Evolutionary conservation across 2,888 invertebrate species (phyloP).

Genomic region (Acanthoscelides obtectus): DNA sequence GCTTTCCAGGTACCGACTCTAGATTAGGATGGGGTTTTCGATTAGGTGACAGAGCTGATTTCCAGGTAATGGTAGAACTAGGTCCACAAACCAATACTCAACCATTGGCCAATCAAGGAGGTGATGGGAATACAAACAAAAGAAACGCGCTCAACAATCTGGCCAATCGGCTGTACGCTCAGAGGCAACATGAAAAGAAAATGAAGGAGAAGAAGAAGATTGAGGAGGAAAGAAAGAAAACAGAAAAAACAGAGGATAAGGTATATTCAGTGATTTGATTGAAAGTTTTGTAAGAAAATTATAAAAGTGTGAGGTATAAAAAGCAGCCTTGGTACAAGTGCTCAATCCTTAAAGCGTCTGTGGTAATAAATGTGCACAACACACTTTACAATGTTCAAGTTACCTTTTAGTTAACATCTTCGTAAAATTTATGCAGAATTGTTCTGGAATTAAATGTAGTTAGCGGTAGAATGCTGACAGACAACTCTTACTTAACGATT

Average conservation of each 20-base stretch:
- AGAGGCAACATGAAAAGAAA: constrained; percentile 48
- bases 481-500: no score
- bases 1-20: constrained; percentile 69
- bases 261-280: no score
- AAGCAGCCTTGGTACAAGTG: no score
- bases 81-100: constrained; percentile 76
- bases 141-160: constrained; percentile 47
- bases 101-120: constrained; percentile 54
- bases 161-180: constrained; percentile 35
- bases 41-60: constrained; percentile 76
- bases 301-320: no score
- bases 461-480: no score
- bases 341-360: no score
- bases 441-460: no score
- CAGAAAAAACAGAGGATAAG: constrained; percentile 7
- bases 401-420: no score
- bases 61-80: constrained; percentile 70
- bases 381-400: no score
- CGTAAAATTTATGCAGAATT: no score
- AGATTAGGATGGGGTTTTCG: constrained; percentile 75
- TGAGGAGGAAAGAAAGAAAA: constrained; percentile 22
- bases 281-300: no score
- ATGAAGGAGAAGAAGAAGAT: constrained; percentile 17
- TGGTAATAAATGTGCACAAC: no score
- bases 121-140: constrained; percentile 42